Base-by-base conservation (phyloP, 2,113 vertebrate species). In the Pterocles burchelli region DNA sequence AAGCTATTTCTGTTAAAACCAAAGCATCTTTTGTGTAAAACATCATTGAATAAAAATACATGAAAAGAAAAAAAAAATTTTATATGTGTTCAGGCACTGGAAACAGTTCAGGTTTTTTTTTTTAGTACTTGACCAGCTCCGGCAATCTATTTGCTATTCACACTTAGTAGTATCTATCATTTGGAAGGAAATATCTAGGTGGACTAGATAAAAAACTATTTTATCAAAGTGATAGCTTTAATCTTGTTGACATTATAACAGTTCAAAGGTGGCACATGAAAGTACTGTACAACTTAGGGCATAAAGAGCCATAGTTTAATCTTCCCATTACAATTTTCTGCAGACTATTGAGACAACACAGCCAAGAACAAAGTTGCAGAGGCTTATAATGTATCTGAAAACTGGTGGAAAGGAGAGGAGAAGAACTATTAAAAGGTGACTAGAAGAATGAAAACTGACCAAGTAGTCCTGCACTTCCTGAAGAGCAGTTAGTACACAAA, bases 21-120 rank as follows among this genome's bases (percentile, higher is more conserved):
- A 74, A 95, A 86, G 13, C 8, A 74, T 4, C 28, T 72, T 88
- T 52, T n/a, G 24, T 62, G 75, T 33, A 82, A 78, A 88, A 36
- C 43, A 78, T 25, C 34, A 61, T 18, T 75, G 57, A 26, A 76
- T 45, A 76, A 78, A 82, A 46, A 36, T 4, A 51, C 48, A 41
- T 57, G 83, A 80, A 55, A 96, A 36, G 14, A 63, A 83, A 66
- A 77, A 33, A 13, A 13, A 43, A 0, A 17, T 66, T 91, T 80
- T 74, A 33, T 29, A 61, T 6, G 12, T 46, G 9, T 46, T 46
- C 15, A 16, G n/a, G 21, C n/a, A 75, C 1, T 61, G 38, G 33
- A 58, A 84, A 58, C 49, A 7, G 41, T 13, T 41, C 0, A 0
- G 7, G 3, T 24, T 5, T 31, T 55, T 59, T 3, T 22, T 31